Percentiles rank a stretch among this genome's conserved stretches.
phyloP scores from a whole-genome alignment of 2,113 vertebrate species.

The Rhabdomys dilectus region DNA sequence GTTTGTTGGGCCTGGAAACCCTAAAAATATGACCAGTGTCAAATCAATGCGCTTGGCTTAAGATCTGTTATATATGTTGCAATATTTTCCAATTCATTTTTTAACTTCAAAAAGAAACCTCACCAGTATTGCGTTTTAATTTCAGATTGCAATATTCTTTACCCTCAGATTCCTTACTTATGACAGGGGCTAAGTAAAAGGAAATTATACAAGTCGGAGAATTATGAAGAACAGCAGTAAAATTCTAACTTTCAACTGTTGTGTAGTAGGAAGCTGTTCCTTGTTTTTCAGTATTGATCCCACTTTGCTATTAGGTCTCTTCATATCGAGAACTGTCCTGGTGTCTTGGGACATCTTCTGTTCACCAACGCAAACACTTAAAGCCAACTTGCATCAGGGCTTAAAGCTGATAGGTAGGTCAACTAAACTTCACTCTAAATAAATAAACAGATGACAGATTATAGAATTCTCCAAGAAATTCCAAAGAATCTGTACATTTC shows the following conservation, averaged over 20 bases:
- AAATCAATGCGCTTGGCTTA: constrained; percentile 80
- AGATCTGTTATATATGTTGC: constrained; percentile 74
- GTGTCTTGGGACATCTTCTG: neutral
- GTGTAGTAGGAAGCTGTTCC: constrained; percentile 56
- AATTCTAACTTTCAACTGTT: constrained; percentile 59
- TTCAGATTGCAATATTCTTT: constrained; percentile 77
- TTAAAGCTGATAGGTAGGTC: neutral
- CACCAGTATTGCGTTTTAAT: constrained; percentile 75
- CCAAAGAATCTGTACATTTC: constrained; percentile 41
- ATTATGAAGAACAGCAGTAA: constrained; percentile 81
- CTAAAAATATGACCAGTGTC: constrained; percentile 58
- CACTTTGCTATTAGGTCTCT: neutral
- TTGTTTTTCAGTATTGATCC: neutral
- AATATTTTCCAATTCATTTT: constrained; percentile 80
- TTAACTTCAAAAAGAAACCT: constrained; percentile 70
- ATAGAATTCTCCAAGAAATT: constrained; percentile 49
- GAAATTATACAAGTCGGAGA: constrained; percentile 80
- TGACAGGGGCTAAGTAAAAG: constrained; percentile 73
- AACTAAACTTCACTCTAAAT: constrained; percentile 12
- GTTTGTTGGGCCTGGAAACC: neutral
- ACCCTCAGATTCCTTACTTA: constrained; percentile 73
- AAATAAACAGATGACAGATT: neutral
- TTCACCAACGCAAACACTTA: constrained; percentile 13
- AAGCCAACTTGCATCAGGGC: neutral
- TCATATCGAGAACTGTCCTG: neutral